Evolutionary conservation across 1,140 invertebrate genomes (phyloP).

Genomic region (Catajapyx aquilonaris): DNA sequence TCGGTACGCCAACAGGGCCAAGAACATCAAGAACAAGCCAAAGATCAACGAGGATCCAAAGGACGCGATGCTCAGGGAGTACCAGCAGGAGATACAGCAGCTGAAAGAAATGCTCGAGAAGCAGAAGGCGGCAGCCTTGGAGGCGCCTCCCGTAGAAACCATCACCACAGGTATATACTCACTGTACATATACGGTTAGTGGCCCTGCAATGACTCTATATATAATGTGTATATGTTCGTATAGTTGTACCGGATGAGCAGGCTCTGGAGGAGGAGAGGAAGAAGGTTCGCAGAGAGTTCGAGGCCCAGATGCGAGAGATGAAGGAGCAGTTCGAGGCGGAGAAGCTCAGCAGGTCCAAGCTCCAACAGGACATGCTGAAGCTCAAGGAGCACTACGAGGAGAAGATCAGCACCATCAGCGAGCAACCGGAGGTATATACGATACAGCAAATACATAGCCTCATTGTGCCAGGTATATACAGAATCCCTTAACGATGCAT

Average conservation of each 20-base stretch:
- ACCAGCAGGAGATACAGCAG: conserved; percentile 65
- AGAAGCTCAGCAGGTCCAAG: conserved; percentile 31
- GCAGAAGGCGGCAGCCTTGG: conserved; percentile 8
- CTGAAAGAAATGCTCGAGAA: conserved; percentile 42
- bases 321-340: conserved; percentile 28
- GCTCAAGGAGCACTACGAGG: conserved; percentile 31
- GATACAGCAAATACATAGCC: background rate
- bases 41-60: conserved; percentile 87
- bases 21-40: conserved; percentile 85
- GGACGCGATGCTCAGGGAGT: conserved; percentile 66
- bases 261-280: conserved; percentile 23
- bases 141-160: too few species aligned
- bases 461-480: too few species aligned
- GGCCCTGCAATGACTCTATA: too few species aligned
- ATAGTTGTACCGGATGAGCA: conserved; percentile 10
- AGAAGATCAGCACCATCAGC: conserved; percentile 24
- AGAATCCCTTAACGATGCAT: too few species aligned
- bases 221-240: too few species aligned
- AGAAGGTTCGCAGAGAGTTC: conserved; percentile 21
- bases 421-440: conserved; percentile 8
- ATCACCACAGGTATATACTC: too few species aligned
- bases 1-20: conserved; percentile 71
- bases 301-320: conserved; percentile 27
- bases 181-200: too few species aligned
- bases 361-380: conserved; percentile 32